Conservation (phyloP, 1,140 invertebrate species). For the Heterodera carotae region DNA sequence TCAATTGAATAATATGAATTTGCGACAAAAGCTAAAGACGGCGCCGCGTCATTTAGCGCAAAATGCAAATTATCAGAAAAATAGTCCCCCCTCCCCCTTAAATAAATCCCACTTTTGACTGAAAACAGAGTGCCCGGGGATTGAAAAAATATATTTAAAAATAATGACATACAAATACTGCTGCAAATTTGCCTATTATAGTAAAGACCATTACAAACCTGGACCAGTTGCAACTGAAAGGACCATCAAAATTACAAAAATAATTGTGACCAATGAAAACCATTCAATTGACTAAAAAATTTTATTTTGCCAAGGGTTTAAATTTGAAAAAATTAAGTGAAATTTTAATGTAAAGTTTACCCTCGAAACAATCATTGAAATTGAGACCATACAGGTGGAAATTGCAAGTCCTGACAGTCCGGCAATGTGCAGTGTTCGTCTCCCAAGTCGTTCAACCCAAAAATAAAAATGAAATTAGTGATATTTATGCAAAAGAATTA, state of each 20-base stretch:
- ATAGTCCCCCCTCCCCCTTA: too few species aligned
- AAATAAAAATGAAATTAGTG: neutral
- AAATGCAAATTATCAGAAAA: too few species aligned
- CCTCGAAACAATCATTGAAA: constrained; percentile 40
- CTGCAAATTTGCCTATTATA: neutral
- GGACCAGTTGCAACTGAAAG: constrained; percentile 66
- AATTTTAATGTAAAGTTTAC: neutral
- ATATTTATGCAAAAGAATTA: constrained; percentile 12
- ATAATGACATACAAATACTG: too few species aligned
- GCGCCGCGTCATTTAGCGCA: too few species aligned
- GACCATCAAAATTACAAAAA: constrained; percentile 64
- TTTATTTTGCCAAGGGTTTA: neutral
- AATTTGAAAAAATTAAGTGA: neutral
- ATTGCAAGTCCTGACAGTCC: constrained; percentile 65
- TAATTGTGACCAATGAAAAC: constrained; percentile 48
- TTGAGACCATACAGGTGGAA: constrained; percentile 53
- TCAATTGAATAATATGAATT: too few species aligned
- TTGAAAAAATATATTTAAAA: too few species aligned
- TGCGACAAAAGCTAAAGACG: too few species aligned
- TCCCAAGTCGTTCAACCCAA: constrained; percentile 71
- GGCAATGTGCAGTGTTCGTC: constrained; percentile 69
- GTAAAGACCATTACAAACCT: constrained; percentile 23
- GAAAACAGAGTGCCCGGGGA: too few species aligned
- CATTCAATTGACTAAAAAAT: constrained; percentile 39
- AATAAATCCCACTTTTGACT: too few species aligned